A percentile compares a stretch with the other conserved stretches of the same genome.
These are phyloP conservation scores for Drosophila lacertosa DNA, from an alignment of 1,140 invertebrate genomes.

Conservation along the genomic window DNA sequence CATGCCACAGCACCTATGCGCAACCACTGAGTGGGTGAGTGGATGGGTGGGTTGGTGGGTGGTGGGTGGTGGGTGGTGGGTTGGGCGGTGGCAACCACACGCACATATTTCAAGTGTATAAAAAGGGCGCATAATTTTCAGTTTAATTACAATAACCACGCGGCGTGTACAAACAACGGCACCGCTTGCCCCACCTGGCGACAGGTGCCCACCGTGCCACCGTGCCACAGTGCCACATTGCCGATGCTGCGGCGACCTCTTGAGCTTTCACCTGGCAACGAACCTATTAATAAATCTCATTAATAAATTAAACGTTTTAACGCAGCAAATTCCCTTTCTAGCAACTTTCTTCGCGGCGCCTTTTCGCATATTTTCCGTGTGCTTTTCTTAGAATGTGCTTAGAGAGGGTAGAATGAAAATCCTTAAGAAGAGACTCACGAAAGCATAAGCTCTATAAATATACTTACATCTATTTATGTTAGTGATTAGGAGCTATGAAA, in stretches of 20 bases:
- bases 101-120: constrained; percentile 60
- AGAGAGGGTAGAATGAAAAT: not conserved
- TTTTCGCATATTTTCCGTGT: constrained; percentile 13
- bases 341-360: constrained; percentile 3
- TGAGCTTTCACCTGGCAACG: constrained; percentile 64
- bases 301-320: constrained; percentile 81
- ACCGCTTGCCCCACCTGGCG: not conserved
- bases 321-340: constrained; percentile 61
- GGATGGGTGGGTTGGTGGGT: not conserved
- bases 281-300: constrained; percentile 82
- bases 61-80: not conserved
- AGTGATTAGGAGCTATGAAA: no score
- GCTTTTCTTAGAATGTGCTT: not conserved
- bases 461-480: no score
- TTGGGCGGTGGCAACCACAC: not conserved
- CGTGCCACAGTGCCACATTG: not conserved
- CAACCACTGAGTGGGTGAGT: not conserved
- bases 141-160: constrained; percentile 71
- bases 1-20: not conserved
- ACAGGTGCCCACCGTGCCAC: not conserved
- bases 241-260: constrained; percentile 23
- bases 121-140: constrained; percentile 68
- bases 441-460: no score
- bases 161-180: constrained; percentile 25
- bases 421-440: no score